phyloP scores from a whole-genome alignment of 2,797 vertebrate species.

The Sylvia borin region DNA sequence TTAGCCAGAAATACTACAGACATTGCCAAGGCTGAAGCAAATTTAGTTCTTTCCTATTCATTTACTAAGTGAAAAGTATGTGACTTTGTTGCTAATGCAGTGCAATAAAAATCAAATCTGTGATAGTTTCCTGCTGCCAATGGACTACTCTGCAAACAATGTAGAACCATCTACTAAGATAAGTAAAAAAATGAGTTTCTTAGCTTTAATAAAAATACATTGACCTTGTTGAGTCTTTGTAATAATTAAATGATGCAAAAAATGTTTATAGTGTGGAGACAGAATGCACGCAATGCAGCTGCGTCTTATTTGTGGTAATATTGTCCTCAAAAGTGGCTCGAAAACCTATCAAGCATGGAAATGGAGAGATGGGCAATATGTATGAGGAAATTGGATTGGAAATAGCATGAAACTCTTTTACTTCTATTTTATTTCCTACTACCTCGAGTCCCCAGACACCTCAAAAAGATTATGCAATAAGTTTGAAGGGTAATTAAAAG shows the following conservation, averaged over 20 bases:
- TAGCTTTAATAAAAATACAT: not conserved
- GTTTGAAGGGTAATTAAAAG: not conserved
- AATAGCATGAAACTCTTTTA: not conserved
- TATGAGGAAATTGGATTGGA: not conserved
- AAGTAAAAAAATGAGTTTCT: not conserved
- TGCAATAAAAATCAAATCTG: not conserved
- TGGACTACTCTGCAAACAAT: not conserved
- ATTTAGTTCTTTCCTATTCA: not conserved
- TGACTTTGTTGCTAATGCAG: not conserved
- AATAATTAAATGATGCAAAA: not conserved
- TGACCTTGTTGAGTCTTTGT: not conserved
- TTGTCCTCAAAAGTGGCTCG: not conserved
- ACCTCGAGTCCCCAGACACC: not conserved
- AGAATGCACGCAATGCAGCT: not conserved
- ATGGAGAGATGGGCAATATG: not conserved
- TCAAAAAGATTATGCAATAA: not conserved
- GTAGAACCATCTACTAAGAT: not conserved
- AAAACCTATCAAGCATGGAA: not conserved
- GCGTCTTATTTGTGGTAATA: not conserved
- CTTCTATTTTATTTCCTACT: not conserved
- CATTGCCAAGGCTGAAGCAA: slow-evolving; percentile 10
- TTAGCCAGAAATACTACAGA: not conserved
- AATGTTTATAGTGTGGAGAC: not conserved
- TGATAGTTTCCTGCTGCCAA: not conserved
- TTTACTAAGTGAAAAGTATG: not conserved